phyloP scores from a whole-genome alignment of 2,797 vertebrate species.

The Tamandua tetradactyla region DNA sequence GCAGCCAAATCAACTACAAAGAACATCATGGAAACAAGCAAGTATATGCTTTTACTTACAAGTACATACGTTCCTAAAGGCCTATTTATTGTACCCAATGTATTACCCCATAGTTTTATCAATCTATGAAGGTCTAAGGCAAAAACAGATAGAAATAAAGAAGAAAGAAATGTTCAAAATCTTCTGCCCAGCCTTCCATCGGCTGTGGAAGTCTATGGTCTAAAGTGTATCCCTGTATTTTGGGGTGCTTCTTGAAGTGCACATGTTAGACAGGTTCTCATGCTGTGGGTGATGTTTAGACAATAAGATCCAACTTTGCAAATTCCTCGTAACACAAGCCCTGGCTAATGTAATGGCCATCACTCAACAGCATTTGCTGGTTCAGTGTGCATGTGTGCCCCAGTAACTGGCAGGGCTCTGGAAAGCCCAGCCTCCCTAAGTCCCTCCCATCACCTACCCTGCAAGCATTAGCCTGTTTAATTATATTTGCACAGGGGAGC shows the following conservation, averaged over 20 bases:
- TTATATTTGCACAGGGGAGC: background rate
- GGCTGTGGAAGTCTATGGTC: background rate
- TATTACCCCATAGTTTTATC: background rate
- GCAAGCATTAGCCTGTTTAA: background rate
- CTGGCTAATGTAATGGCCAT: background rate
- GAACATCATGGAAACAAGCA: slow-evolving; percentile 27
- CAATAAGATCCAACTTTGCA: background rate
- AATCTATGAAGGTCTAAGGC: background rate
- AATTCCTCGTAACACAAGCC: background rate
- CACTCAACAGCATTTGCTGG: background rate
- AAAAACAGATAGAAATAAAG: background rate
- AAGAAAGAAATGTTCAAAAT: background rate
- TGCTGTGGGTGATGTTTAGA: background rate
- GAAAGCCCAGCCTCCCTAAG: background rate
- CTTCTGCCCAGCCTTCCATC: background rate
- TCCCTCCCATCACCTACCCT: background rate
- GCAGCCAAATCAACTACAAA: background rate
- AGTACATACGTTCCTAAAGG: background rate
- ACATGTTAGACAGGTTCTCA: background rate
- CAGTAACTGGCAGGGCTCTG: background rate
- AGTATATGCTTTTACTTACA: background rate
- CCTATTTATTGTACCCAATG: background rate
- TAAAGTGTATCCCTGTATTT: background rate
- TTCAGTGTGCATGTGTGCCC: background rate
- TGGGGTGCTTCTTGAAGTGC: background rate